Evolutionary conservation across 2,888 invertebrate species (phyloP), one percentile per base, ranked within the genome.

Genomic region (Entomobrya proxima): DNA sequence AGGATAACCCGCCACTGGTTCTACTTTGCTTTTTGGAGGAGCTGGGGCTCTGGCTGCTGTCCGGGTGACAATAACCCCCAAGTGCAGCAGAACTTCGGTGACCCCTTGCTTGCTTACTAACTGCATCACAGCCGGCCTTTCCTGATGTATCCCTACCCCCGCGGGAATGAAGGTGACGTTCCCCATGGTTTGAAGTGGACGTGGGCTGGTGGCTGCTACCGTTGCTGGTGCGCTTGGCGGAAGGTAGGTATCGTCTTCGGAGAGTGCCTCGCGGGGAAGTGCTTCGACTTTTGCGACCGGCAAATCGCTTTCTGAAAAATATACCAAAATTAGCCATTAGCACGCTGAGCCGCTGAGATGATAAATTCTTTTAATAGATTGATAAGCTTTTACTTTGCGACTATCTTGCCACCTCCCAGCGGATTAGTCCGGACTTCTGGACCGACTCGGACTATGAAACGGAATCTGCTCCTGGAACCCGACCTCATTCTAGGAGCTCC

Each of bases 391-490:
- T 50, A 58, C 58, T 30, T 58, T 9, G 58, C 58, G 1, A 30
- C 13, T 11, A 58, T 3, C 15, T 27, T 58, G 6, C 15, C 58
- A 2, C 1, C 5, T 4, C 9, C 35, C 2, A 89, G 85, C n/a
- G n/a, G n/a, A n/a, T n/a, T n/a, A n/a, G n/a, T n/a, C n/a, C 72
- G 90, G 86, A n/a, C 90, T 89, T 47, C 88, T 58, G 37, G 90
- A 90, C 61, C 88, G 83, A 6, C 90, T 86, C 27, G 76, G 72
- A 18, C 77, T 58, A 44, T 81, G 81, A 18, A 81, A 64, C 13
- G 88, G 84, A n/a, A n/a, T n/a, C n/a, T n/a, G n/a, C n/a, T n/a
- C 11, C 85, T 30, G 13, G 86, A n/a, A n/a, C n/a, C n/a, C n/a
- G n/a, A n/a, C n/a, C n/a, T n/a, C n/a, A n/a, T n/a, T n/a, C n/a